These are phyloP conservation scores for Acanthiza pusilla DNA, from an alignment of 2,797 vertebrate species.

Conservation along the genomic window DNA sequence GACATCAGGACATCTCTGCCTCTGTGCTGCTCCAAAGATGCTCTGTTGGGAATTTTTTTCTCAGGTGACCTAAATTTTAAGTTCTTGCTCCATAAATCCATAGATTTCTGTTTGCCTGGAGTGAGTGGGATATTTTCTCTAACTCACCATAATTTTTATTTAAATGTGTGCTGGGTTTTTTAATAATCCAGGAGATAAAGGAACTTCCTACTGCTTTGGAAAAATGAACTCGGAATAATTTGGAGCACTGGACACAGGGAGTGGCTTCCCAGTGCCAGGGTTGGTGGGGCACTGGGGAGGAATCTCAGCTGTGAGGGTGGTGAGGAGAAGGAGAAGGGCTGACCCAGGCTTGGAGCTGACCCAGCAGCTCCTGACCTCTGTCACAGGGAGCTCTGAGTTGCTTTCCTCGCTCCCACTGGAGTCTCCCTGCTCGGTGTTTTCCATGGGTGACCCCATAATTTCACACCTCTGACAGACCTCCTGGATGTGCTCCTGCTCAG, in stretches of 20 bases:
- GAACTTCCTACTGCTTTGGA: not conserved
- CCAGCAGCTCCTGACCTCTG: not conserved
- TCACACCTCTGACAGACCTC: fast-evolving
- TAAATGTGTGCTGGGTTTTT: not conserved
- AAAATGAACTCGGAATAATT: not conserved
- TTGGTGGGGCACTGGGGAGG: not conserved
- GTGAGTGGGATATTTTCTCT: not conserved
- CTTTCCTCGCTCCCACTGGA: fast-evolving
- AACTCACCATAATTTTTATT: not conserved
- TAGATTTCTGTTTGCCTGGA: not conserved
- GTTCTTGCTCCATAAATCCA: not conserved
- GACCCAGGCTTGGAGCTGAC: not conserved
- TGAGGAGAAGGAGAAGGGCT: not conserved
- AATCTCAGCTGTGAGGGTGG: not conserved
- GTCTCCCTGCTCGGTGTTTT: not conserved
- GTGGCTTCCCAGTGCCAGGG: not conserved
- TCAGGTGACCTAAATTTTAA: not conserved
- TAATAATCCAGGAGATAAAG: not conserved
- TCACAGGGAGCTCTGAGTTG: fast-evolving
- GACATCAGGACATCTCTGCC: not conserved
- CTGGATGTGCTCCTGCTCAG: not conserved
- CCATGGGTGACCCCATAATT: fast-evolving
- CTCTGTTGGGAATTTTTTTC: not conserved
- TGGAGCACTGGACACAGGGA: not conserved
- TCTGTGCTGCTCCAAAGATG: not conserved